These are phyloP conservation scores for Heteractis magnifica DNA, from an alignment of 92 coral and sea anemone genomes.

Conservation along the genomic window DNA sequence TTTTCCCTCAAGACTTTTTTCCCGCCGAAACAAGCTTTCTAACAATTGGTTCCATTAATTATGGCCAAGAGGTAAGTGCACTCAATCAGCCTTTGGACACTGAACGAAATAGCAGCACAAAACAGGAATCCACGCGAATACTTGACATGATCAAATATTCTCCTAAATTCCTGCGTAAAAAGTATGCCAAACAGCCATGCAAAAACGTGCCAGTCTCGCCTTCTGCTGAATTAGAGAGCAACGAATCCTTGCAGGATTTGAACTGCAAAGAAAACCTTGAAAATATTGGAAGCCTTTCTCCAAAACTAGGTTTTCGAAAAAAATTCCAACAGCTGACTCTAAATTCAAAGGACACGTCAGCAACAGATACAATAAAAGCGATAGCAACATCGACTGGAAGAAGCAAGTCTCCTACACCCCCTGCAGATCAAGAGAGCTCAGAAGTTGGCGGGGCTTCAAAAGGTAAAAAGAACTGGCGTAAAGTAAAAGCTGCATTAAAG, in stretches of 20 bases:
- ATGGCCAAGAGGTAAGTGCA: background rate
- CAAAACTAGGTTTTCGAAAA: background rate
- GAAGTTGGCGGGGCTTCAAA: conserved; percentile 10
- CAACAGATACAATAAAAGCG: conserved; percentile 1
- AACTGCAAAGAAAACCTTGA: background rate
- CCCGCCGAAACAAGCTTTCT: background rate
- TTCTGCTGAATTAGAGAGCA: conserved; percentile 17
- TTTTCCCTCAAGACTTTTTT: conserved; percentile 1
- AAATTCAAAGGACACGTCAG: background rate
- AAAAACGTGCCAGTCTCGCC: background rate
- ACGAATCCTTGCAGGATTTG: conserved; percentile 25
- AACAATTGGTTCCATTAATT: background rate
- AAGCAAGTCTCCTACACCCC: background rate
- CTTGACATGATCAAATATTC: conserved; percentile 20
- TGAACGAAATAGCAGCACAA: conserved; percentile 1
- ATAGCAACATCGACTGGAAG: background rate
- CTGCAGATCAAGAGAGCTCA: background rate
- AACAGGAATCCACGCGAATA: conserved; percentile 8
- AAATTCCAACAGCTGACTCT: background rate
- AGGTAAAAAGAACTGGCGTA: conserved; percentile 27
- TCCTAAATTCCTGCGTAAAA: conserved; percentile 24
- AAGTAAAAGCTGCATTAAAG: conserved; percentile 24
- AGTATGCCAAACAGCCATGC: background rate
- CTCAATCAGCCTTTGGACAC: background rate
- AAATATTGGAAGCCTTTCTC: background rate